These are phyloP conservation scores for Aurelia coerulea DNA, from an alignment of 30 jellyfish, hydroid and myxozoan genomes.

Conservation along the genomic window DNA sequence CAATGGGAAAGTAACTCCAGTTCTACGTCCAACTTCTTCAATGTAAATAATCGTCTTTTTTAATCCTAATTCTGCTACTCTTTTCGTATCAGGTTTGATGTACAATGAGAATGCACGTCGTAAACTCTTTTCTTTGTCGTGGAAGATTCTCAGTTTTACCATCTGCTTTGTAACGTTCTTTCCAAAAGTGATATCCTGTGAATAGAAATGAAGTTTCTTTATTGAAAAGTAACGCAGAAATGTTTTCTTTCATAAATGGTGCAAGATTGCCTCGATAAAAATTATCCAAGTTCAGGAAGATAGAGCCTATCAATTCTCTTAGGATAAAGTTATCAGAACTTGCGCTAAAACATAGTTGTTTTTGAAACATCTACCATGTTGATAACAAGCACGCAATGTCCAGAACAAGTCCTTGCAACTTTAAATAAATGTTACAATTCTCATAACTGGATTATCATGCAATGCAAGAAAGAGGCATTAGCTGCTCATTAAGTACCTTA, in stretches of 20 bases:
- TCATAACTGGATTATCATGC: too few relatives aligned
- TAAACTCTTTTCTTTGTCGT: constrained; percentile 71
- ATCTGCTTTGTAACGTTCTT: constrained; percentile 67
- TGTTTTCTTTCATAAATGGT: neutral
- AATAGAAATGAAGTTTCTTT: neutral
- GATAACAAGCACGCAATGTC: too few relatives aligned
- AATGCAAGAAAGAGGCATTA: too few relatives aligned
- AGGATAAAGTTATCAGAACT: too few relatives aligned
- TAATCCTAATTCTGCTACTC: constrained; percentile 69
- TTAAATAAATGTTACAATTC: too few relatives aligned
- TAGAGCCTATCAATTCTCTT: too few relatives aligned
- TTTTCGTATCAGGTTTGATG: constrained; percentile 60
- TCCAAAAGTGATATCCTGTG: constrained; percentile 75
- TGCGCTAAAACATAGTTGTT: too few relatives aligned
- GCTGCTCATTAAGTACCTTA: too few relatives aligned
- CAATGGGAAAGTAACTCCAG: constrained; percentile 95
- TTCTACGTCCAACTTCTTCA: constrained; percentile 83
- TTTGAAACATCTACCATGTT: too few relatives aligned
- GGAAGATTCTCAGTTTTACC: constrained; percentile 70
- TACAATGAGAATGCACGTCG: constrained; percentile 89
- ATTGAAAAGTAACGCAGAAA: neutral
- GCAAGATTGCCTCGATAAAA: neutral
- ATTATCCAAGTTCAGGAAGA: too few relatives aligned
- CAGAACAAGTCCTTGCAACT: too few relatives aligned
- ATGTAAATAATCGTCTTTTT: constrained; percentile 82